These are phyloP conservation scores for Chiloscyllium plagiosum DNA, from an alignment of 2,113 vertebrate genomes.

Conservation along the genomic window DNA sequence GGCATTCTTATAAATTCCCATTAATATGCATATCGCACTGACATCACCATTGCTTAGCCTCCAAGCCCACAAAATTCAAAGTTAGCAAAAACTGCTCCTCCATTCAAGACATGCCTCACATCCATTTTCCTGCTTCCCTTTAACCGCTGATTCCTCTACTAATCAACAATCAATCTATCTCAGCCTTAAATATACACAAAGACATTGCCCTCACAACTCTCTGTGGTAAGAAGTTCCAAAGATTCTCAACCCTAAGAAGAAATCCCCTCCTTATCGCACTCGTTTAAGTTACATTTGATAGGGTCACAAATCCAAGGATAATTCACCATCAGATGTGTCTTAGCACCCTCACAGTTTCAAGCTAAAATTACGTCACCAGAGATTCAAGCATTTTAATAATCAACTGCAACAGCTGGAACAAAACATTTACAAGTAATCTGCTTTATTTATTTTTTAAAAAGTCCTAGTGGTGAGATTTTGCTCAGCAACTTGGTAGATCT, in stretches of 20 bases:
- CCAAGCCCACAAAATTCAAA: not conserved
- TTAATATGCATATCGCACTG: not conserved
- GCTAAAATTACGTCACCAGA: not conserved
- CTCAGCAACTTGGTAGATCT: not conserved
- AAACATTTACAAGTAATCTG: not conserved
- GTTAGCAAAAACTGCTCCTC: not conserved
- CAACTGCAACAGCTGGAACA: not conserved
- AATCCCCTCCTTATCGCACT: no score
- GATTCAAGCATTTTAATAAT: not conserved
- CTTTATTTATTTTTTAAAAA: not conserved
- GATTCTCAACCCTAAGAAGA: no score
- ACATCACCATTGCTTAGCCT: not conserved
- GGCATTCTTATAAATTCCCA: not conserved
- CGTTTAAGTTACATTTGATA: not conserved
- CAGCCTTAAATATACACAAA: no score
- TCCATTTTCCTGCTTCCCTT: no score
- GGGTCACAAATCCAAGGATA: not conserved
- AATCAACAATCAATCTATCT: no score
- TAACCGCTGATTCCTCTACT: no score
- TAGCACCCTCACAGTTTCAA: not conserved
- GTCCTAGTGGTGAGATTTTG: not conserved
- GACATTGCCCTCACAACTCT: no score
- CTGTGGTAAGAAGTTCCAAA: no score
- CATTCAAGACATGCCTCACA: no score
- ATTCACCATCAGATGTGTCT: not conserved